Conservation (phyloP, 2,888 invertebrate genomes). For the Nymphalis urticae region DNA sequence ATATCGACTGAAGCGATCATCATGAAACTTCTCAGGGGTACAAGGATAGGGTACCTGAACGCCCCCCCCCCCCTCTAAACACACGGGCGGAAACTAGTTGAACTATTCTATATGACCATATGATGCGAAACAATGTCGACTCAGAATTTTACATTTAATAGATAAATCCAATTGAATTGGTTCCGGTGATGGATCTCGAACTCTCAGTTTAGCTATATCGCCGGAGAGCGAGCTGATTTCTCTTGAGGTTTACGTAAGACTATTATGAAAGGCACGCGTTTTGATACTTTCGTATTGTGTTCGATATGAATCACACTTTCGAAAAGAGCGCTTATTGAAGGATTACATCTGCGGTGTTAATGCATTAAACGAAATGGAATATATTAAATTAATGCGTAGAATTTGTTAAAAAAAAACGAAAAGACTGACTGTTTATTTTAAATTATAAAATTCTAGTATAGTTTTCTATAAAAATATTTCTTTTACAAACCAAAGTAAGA, state of each 20-base stretch:
- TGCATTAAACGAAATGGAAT: not conserved
- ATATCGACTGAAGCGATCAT: no score
- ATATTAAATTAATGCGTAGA: no score
- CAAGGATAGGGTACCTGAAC: no score
- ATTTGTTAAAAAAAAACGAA: no score
- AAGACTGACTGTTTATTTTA: no score
- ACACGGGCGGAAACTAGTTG: no score
- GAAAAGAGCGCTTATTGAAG: slow-evolving; percentile 19
- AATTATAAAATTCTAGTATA: no score
- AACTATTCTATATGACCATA: not conserved
- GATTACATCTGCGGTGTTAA: slow-evolving; percentile 1
- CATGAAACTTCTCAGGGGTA: no score
- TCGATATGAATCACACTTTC: slow-evolving; percentile 33
- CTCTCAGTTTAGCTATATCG: slow-evolving; percentile 40
- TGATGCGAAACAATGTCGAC: not conserved
- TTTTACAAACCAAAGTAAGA: no score
- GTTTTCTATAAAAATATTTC: no score
- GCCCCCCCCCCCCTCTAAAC: no score
- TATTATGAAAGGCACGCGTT: slow-evolving; percentile 32
- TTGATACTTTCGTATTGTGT: slow-evolving; percentile 37
- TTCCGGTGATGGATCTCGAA: slow-evolving; percentile 40
- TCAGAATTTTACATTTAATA: slow-evolving; percentile 19
- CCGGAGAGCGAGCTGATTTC: slow-evolving; percentile 42
- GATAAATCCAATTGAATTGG: slow-evolving; percentile 35
- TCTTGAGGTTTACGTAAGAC: slow-evolving; percentile 42